phyloP scores from a whole-genome alignment of 2,113 vertebrate species.

The Pygoscelis adeliae region DNA sequence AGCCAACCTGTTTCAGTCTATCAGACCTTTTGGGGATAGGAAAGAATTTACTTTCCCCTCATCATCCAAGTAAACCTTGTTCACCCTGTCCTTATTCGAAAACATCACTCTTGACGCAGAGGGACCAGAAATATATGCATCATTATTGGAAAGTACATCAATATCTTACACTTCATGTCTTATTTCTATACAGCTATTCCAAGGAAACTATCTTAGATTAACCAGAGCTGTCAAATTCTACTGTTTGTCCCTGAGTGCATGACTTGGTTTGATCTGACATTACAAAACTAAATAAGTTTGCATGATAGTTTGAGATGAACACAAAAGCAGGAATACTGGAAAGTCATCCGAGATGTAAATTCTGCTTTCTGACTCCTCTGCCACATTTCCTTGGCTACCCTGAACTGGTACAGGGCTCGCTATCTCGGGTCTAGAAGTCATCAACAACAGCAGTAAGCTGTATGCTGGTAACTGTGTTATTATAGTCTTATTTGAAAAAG shows the following conservation, averaged over 20 bases:
- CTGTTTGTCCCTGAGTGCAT: neutral
- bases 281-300: neutral
- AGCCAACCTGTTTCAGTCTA: neutral
- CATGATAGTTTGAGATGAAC: neutral
- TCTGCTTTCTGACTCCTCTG: neutral
- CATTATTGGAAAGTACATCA: neutral
- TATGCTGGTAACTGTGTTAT: neutral
- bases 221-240: neutral
- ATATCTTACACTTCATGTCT: neutral
- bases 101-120: neutral
- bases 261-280: neutral
- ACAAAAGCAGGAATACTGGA: neutral
- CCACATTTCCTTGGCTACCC: neutral
- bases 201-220: neutral
- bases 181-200: neutral
- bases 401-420: accelerated
- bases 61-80: neutral
- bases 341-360: neutral
- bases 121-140: neutral
- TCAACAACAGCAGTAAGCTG: neutral
- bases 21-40: neutral
- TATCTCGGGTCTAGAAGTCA: neutral
- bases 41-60: neutral
- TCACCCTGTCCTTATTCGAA: neutral
- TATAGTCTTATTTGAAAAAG: neutral